Evolutionary conservation across 2,888 invertebrate genomes (phyloP).

Genomic region (Brachylomia viminalis): DNA sequence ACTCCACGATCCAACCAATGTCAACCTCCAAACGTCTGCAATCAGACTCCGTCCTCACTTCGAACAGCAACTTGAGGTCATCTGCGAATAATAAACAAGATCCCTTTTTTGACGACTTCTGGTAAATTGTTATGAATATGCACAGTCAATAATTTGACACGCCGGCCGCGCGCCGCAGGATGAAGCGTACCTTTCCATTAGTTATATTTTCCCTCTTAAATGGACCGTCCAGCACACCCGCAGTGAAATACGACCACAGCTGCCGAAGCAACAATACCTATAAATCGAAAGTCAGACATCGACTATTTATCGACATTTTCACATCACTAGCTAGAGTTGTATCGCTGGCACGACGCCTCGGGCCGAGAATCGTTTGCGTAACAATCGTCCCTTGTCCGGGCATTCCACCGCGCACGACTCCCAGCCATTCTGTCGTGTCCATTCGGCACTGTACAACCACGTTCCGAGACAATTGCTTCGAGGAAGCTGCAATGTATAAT

Average conservation of each 20-base stretch:
- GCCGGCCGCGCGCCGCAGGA: too few relatives aligned
- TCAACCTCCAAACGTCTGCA: too few relatives aligned
- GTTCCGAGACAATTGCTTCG: conserved; percentile 61
- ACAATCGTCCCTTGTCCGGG: conserved; percentile 67
- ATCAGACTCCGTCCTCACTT: too few relatives aligned
- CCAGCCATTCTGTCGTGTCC: conserved; percentile 66
- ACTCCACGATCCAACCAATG: too few relatives aligned
- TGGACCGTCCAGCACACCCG: conserved; percentile 35
- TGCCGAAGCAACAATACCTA: conserved; percentile 62
- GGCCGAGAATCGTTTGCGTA: conserved; percentile 67
- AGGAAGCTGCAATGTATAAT: conserved; percentile 43
- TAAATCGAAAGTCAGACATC: conserved; percentile 69
- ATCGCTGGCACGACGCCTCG: conserved; percentile 62
- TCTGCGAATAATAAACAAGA: too few relatives aligned
- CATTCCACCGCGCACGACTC: conserved; percentile 71
- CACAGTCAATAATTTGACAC: conserved; percentile 12
- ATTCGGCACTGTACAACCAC: conserved; percentile 62
- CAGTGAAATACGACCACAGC: conserved; percentile 60
- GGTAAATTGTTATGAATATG: conserved; percentile 23
- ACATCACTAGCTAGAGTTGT: conserved; percentile 70
- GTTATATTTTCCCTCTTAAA: conserved; percentile 20
- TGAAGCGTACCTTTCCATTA: conserved; percentile 15
- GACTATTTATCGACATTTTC: conserved; percentile 73
- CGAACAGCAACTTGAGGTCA: too few relatives aligned
- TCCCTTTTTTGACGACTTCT: too few relatives aligned